Evolutionary conservation across 1,140 invertebrate genomes (phyloP), one percentile per base, ranked within the genome.

Genomic region (Saxidomus purpurata): DNA sequence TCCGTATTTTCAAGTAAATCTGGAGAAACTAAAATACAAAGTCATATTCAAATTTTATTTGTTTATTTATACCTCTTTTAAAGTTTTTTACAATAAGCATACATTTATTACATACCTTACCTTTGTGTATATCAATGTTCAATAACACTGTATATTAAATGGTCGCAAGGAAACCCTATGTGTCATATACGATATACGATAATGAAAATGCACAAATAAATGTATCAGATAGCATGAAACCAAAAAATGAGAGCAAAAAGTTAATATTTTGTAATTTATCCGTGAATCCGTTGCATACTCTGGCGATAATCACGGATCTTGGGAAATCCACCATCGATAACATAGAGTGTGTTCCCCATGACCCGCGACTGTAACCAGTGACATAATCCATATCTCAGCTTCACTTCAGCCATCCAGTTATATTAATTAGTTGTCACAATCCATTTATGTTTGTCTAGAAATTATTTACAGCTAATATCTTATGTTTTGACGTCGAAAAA

Each of bases 221-320:
- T 43, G 4, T 63, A 63, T 28, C 1, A 28, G 4, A 28, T 63
- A 63, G n/a, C 4, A 63, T 28, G 59, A 63, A 55, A 55, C 15
- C 52, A 55, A 55, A 55, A 8, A 55, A 55, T 19, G 19, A 47
- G 19, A 55, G 22, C 13, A 55, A 55, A 13, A 22, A 63, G 9
- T 4, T 43, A 43, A 8, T 15, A 43, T 15, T 8, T n/a, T n/a
- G n/a, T n/a, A 22, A 22, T 47, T 31, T 67, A 31, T 67, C 61
- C 61, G 31, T 28, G 9, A 28, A 4, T 71, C 11, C n/a, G 67
- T 71, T 11, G 67, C 6, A 31, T 17, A 31, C 1, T 19, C 82
- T 47, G 74, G 71, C 52, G 36, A 79, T 19, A 84, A 94, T 94
- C 93, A 94, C 93, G 93, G 93, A 94, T 94, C 93, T 94, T 94